Evolutionary conservation across 2,888 invertebrate genomes (phyloP), one percentile per base, ranked within the genome.

Genomic region (Teleogryllus oceanicus): DNA sequence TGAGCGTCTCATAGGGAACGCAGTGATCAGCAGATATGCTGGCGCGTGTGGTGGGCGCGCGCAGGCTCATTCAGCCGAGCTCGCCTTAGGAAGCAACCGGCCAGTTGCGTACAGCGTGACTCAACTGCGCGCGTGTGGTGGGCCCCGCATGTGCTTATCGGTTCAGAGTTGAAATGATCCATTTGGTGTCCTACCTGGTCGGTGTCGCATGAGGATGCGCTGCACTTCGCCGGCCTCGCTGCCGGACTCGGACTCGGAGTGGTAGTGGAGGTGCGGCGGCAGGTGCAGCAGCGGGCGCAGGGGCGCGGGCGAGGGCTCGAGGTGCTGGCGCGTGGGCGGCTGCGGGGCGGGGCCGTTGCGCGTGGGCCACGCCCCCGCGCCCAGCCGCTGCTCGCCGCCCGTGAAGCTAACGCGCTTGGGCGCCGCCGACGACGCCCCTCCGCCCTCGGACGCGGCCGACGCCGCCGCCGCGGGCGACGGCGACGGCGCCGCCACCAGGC

Each of bases 151-250:
- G 1, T 21, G 21, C 21, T 21, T 21, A 21, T 21, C 21, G 21
- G 21, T 21, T 21, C 21, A 21, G 21, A 1, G 21, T 21, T 21
- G 1, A 21, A 21, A 21, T 21, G 1, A 21, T 21, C 21, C 21
- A 21, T 1, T 21, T 21, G 37, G 37, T 8, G n/a, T 8, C 62
- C 1, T 62, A 62, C 62, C 62, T 62, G 13, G 75, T 13, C 20
- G 75, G 21, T 75, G 75, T 62, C 80, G 80, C 79, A 83, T 88
- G 84, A 90, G 86, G 84, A 92, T 92, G 83, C 91, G 88, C 84
- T 92, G 92, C 81, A 93, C 90, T 87, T 93, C 93, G 8, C 92
- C 92, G 74, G 92, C 92, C 85, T 93, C 93, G 75, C 92, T 92
- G 49, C 92, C 92, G 85, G 92, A 92, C 85, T 93, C 93, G 82